phyloP scores from a whole-genome alignment of 1,140 invertebrate genomes.

The Capitella teleta region DNA sequence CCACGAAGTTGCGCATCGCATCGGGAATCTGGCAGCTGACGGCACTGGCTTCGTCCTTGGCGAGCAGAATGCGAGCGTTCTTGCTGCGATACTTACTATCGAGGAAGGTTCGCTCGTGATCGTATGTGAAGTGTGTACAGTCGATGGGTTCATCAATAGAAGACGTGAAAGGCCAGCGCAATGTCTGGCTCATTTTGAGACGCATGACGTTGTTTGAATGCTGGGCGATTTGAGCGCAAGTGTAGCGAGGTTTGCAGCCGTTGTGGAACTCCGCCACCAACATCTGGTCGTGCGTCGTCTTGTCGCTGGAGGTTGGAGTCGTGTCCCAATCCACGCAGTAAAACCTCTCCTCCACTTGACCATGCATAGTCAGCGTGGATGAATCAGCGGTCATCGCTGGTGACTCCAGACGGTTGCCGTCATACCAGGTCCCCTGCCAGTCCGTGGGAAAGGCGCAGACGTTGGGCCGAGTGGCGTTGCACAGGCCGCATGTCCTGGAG shows the following conservation, averaged over 20 bases:
- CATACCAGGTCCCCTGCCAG: conserved; percentile 9
- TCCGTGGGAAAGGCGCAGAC: conserved; percentile 1
- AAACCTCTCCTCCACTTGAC: neutral
- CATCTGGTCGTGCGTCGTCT: neutral
- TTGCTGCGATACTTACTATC: neutral
- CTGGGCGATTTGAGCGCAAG: conserved; percentile 2
- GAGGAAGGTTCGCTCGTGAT: neutral
- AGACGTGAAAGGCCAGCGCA: conserved; percentile 2
- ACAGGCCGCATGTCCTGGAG: conserved; percentile 10
- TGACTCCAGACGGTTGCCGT: neutral
- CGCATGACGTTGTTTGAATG: conserved; percentile 2
- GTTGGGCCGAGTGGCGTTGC: conserved; percentile 8
- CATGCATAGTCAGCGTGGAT: neutral
- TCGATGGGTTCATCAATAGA: neutral
- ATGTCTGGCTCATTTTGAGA: conserved; percentile 4
- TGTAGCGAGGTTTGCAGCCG: conserved; percentile 11
- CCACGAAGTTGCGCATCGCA: neutral
- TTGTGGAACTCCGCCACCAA: conserved; percentile 7
- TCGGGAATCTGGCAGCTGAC: conserved; percentile 3
- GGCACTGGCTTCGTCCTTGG: neutral
- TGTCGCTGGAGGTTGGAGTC: neutral
- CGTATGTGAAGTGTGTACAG: conserved; percentile 1
- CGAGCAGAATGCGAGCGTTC: neutral
- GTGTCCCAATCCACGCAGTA: conserved; percentile 8
- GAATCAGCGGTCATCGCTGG: conserved; percentile 1